These are phyloP conservation scores for Globodera ellingtonae DNA, from an alignment of 1,140 invertebrate genomes.

Conservation along the genomic window DNA sequence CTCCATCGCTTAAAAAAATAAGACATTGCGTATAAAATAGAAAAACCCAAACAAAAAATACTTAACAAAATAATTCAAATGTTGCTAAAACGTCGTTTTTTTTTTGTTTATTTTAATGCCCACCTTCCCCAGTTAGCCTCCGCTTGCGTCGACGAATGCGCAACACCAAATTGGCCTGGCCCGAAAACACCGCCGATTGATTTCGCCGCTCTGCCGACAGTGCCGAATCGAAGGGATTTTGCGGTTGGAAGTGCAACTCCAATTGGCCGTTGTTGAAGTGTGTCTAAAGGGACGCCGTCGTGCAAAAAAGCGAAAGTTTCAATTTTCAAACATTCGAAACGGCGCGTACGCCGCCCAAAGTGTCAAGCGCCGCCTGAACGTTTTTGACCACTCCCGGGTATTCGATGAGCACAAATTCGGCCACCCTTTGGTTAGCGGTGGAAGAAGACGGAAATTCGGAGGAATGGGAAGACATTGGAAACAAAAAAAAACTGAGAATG, in stretches of 20 bases:
- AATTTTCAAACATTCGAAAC: constrained; percentile 42
- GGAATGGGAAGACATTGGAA: neutral
- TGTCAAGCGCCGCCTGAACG: constrained; percentile 53
- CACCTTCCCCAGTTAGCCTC: neutral
- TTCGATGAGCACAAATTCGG: constrained; percentile 51
- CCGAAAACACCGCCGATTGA: constrained; percentile 44
- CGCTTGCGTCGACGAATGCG: constrained; percentile 41
- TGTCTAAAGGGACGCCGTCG: constrained; percentile 40
- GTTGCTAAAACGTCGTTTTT: too few relatives aligned
- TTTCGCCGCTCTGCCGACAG: constrained; percentile 48
- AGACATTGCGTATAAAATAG: neutral
- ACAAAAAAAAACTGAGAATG: neutral
- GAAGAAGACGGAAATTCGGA: neutral
- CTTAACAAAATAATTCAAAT: too few relatives aligned
- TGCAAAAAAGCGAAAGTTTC: too few relatives aligned
- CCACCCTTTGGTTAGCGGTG: neutral
- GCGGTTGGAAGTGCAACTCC: constrained; percentile 55
- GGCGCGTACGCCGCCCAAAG: constrained; percentile 52
- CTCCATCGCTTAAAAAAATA: neutral
- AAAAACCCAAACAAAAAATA: neutral
- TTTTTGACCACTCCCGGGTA: constrained; percentile 60
- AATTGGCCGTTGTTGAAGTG: constrained; percentile 42
- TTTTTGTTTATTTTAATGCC: neutral
- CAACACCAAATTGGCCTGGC: constrained; percentile 55
- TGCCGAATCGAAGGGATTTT: constrained; percentile 53